These are phyloP conservation scores for Cuniculus paca DNA, from an alignment of 2,797 vertebrate species.

Conservation along the genomic window DNA sequence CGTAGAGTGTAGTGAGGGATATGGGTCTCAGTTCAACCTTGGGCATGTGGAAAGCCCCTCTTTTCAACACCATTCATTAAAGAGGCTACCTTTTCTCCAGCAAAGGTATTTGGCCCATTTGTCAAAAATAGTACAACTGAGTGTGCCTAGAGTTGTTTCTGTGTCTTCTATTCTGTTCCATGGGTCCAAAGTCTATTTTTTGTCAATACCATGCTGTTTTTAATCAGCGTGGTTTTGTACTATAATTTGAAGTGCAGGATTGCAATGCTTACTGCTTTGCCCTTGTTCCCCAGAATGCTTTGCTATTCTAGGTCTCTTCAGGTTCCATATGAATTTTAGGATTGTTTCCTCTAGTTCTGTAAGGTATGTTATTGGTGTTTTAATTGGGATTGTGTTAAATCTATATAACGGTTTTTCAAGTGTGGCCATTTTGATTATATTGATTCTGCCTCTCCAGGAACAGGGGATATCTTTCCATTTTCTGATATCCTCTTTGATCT, in stretches of 20 bases:
- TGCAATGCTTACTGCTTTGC: neutral
- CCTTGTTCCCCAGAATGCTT: neutral
- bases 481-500: neutral
- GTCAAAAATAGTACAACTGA: neutral
- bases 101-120: neutral
- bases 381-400: neutral
- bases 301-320: neutral
- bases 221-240: neutral
- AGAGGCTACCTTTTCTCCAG: neutral
- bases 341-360: neutral
- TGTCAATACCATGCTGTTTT: neutral
- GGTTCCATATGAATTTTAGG: neutral
- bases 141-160: neutral
- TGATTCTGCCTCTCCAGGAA: neutral
- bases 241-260: neutral
- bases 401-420: neutral
- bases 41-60: neutral
- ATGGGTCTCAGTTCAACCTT: neutral
- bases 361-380: neutral
- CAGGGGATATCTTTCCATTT: neutral
- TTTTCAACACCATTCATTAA: neutral
- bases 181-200: neutral
- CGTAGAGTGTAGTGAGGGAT: neutral
- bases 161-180: neutral
- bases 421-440: neutral